Percentiles rank a stretch among this genome's conserved stretches.
These are phyloP conservation scores for Oenanthe melanoleuca DNA, from an alignment of 2,113 vertebrate species.

Conservation along the genomic window DNA sequence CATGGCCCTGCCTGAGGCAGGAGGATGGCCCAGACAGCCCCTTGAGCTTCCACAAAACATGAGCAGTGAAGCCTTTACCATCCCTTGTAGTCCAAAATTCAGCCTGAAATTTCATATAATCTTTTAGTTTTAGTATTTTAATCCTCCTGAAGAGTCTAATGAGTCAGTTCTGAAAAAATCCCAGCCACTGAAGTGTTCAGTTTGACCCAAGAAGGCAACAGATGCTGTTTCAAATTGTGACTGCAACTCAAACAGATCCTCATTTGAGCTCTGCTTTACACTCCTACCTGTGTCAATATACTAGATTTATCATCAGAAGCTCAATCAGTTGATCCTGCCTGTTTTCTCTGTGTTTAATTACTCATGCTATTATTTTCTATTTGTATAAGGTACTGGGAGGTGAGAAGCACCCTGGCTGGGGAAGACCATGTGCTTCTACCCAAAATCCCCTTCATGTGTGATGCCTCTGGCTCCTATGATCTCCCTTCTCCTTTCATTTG, in stretches of 20 bases:
- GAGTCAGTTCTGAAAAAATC: background rate
- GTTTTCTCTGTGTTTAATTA: background rate
- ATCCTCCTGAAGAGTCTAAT: background rate
- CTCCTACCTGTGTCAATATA: background rate
- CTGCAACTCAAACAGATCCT: background rate
- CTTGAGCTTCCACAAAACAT: background rate
- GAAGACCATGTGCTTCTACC: background rate
- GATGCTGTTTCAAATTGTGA: background rate
- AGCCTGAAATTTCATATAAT: background rate
- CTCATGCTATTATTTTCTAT: background rate
- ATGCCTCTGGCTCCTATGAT: background rate
- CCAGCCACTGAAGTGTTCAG: background rate
- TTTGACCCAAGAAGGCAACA: background rate
- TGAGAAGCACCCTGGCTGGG: background rate
- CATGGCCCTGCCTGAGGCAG: background rate
- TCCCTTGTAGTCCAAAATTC: background rate
- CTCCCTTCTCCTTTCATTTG: background rate
- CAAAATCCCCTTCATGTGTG: background rate
- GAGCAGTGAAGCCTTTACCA: background rate
- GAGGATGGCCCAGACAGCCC: rapidly evolving
- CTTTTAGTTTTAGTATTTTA: background rate
- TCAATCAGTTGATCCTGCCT: background rate
- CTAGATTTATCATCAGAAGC: background rate
- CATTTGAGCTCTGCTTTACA: background rate
- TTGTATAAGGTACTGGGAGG: background rate